Conservation (phyloP, 2,888 invertebrate species). For the Pseudolycoriella hygida region DNA sequence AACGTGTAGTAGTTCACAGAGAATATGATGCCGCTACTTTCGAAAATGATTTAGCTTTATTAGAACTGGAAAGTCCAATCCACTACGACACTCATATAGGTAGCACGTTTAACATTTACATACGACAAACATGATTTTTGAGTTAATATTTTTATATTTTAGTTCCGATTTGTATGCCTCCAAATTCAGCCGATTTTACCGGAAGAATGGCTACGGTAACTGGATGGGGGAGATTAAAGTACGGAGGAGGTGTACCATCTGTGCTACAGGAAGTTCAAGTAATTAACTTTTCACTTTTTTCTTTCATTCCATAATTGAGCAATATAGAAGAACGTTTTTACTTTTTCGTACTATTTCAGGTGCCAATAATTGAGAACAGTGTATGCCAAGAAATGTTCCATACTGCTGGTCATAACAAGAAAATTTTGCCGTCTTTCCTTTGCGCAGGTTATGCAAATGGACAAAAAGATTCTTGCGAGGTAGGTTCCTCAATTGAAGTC, state of each 20-base stretch:
- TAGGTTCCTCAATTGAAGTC: slow-evolving; percentile 23
- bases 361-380: slow-evolving; percentile 78
- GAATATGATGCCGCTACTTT: slow-evolving; percentile 82
- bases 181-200: slow-evolving; percentile 60
- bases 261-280: slow-evolving; percentile 77
- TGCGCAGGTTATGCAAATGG: slow-evolving; percentile 88
- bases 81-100: slow-evolving; percentile 72
- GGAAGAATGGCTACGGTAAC: slow-evolving; percentile 79
- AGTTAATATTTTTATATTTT: slow-evolving; percentile 17
- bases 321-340: too few relatives aligned
- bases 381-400: slow-evolving; percentile 91
- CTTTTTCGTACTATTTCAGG: slow-evolving; percentile 29
- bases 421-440: slow-evolving; percentile 70
- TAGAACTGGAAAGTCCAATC: slow-evolving; percentile 69
- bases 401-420: slow-evolving; percentile 74
- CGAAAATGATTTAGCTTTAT: slow-evolving; percentile 75
- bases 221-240: slow-evolving; percentile 83
- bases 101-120: slow-evolving; percentile 21
- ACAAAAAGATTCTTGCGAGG: slow-evolving; percentile 84
- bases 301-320: not conserved
- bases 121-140: too few relatives aligned
- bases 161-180: slow-evolving; percentile 85
- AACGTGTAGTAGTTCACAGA: slow-evolving; percentile 72
- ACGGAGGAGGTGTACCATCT: slow-evolving; percentile 79
- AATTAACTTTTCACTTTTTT: slow-evolving; percentile 7